Evolutionary conservation across 2,888 invertebrate genomes (phyloP), one percentile per base, ranked within the genome.

Genomic region (Drosophila mulleri): DNA sequence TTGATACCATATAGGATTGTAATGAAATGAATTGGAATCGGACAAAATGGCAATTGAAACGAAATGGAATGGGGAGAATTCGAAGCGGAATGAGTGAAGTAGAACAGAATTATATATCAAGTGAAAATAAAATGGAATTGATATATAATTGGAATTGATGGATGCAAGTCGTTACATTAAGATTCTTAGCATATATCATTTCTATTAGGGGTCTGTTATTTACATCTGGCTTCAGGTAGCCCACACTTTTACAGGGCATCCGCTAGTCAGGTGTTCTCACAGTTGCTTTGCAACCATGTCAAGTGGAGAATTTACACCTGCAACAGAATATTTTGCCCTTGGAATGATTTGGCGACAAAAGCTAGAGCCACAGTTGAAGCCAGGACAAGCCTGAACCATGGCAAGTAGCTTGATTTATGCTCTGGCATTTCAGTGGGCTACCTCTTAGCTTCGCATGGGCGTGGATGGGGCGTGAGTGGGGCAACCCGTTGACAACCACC

Each of bases 371-470:
- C 3, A 52, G 18, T 8, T 12, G 12, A 6, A 26, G 26, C 12
- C 50, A 50, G 35, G 12, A 5, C 14, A 37, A 14, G 6, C 45
- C 54, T 14, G 32, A 41, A 54, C 26, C 47, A 44, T 53, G 78
- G 48, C 69, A 59, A 35, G n/a, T 9, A 11, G 47, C 56, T 69
- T 69, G 76, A 76, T 74, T 74, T 70, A 76, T 74, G 50, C 54
- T 35, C 53, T 37, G 64, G 37, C 35, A 66, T 62, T 44, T 50
- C 42, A 20, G 23, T 67, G 26, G 12, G 35, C 23, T 50, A n/a
- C 16, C 16, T 29, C n/a, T 11, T 23, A 41, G 41, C 18, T 29
- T 29, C 32, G 42, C 37, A 47, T 52, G 26, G 52, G 14, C 35
- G 41, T 45, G 29, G 67, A 57, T 60, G n/a, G n/a, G n/a, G n/a